A percentile compares a stretch with the other conserved stretches of the same genome.
These are phyloP conservation scores for Oceanodroma tethys DNA, from an alignment of 2,113 vertebrate genomes.

Conservation along the genomic window DNA sequence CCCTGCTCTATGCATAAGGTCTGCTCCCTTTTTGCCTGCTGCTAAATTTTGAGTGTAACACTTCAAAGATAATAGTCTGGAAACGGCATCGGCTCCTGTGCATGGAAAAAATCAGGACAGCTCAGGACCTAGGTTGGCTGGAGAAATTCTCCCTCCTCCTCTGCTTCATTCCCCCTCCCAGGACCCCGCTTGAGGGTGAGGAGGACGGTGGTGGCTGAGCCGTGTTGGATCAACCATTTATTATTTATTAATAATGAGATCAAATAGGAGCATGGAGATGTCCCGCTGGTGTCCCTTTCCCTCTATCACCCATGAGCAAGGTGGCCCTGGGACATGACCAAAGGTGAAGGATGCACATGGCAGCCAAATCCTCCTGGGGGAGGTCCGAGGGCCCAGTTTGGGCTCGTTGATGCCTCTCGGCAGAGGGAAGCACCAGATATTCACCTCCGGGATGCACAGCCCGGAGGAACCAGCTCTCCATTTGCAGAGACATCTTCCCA, in stretches of 20 bases:
- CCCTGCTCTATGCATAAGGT: neutral
- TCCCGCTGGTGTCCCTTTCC: neutral
- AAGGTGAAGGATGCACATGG: neutral
- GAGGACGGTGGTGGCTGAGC: neutral
- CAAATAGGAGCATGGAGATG: neutral
- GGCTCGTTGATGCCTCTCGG: fast-evolving
- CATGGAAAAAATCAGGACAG: neutral
- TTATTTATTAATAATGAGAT: neutral
- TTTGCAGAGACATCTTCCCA: neutral
- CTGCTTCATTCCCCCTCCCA: neutral
- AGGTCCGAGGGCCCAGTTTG: fast-evolving
- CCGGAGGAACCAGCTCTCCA: neutral
- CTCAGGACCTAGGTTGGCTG: neutral
- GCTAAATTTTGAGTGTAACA: neutral
- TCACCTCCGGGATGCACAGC: neutral
- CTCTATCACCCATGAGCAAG: fast-evolving
- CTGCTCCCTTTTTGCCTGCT: neutral
- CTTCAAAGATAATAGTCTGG: neutral
- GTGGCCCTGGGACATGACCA: neutral
- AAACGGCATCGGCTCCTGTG: neutral
- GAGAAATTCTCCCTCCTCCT: neutral
- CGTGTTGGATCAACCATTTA: neutral
- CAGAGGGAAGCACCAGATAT: neutral
- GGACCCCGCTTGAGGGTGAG: neutral
- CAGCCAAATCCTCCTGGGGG: neutral